Evolutionary conservation across 2,113 vertebrate species (phyloP).

Genomic region (Proterorhinus semilunaris): DNA sequence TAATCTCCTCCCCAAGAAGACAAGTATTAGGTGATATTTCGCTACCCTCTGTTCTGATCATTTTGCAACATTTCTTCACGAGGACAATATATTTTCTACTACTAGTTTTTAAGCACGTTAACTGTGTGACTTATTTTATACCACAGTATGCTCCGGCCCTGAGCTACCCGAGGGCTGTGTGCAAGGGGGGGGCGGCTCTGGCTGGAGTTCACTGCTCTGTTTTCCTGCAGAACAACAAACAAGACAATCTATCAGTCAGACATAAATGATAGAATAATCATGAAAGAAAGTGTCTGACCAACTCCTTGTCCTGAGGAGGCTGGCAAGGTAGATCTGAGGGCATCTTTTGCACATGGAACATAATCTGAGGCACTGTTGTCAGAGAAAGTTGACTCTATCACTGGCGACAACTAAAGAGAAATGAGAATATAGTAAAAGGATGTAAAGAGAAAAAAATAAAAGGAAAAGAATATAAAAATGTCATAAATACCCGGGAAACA

Average conservation of each 20-base stretch:
- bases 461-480: not conserved
- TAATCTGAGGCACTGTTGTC: slow-evolving; percentile 65
- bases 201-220: slow-evolving; percentile 24
- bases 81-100: too few relatives aligned
- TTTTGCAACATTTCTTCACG: too few relatives aligned
- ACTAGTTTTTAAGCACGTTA: not conserved
- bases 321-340: slow-evolving; percentile 49
- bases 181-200: slow-evolving; percentile 1
- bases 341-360: slow-evolving; percentile 44
- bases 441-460: too few relatives aligned
- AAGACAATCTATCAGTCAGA: not conserved
- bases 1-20: too few relatives aligned
- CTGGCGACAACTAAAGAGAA: slow-evolving; percentile 71
- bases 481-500: slow-evolving; percentile 59
- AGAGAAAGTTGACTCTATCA: slow-evolving; percentile 67
- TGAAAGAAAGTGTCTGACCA: not conserved
- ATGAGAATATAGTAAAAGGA: not conserved
- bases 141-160: slow-evolving; percentile 18
- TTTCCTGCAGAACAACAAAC: slow-evolving; percentile 28
- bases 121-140: slow-evolving; percentile 16
- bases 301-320: slow-evolving; percentile 52
- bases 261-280: not conserved
- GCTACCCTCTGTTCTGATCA: too few relatives aligned
- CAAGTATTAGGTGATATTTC: too few relatives aligned
- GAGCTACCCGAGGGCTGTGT: slow-evolving; percentile 31